Percentiles rank a stretch among this genome's conserved stretches.
phyloP scores from a whole-genome alignment of 2,888 invertebrate species.

The Platerodrilus igneus region DNA sequence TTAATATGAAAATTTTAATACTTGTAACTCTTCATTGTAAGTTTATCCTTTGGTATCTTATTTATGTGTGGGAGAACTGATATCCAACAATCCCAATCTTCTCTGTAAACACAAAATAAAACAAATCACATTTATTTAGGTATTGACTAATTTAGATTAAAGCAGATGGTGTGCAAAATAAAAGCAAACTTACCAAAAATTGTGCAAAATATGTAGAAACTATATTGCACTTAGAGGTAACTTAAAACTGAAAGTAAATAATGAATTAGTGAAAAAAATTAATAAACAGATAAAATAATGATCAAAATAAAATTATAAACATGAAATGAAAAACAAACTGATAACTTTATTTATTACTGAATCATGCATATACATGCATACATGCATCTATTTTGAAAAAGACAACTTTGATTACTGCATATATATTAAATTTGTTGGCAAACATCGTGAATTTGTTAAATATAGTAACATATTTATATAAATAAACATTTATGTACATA shows the following conservation, averaged over 20 bases:
- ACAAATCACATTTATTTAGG: conserved; percentile 1
- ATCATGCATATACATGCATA: no score
- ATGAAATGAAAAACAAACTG: no score
- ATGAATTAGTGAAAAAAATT: conserved; percentile 42
- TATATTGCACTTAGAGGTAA: conserved; percentile 48
- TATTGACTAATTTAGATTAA: conserved; percentile 2
- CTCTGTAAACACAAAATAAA: conserved; percentile 42
- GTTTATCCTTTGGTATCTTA: conserved; percentile 25
- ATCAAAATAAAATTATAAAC: conserved; percentile 10
- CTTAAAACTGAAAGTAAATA: conserved; percentile 50
- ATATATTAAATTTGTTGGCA: no score
- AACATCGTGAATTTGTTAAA: no score
- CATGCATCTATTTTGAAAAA: no score
- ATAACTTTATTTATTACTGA: no score
- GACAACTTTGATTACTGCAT: no score
- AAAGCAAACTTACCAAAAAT: conserved; percentile 16
- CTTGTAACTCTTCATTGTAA: conserved; percentile 19
- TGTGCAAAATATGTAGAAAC: conserved; percentile 25
- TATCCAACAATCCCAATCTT: conserved; percentile 51
- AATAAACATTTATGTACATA: no score
- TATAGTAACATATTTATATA: no score
- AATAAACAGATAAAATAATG: conserved; percentile 6
- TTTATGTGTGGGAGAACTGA: conserved; percentile 51
- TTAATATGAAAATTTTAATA: conserved; percentile 27
- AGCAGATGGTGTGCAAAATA: conserved; percentile 9